Conservation (phyloP, 1,140 invertebrate genomes). For the Conopomorpha cramerella region DNA sequence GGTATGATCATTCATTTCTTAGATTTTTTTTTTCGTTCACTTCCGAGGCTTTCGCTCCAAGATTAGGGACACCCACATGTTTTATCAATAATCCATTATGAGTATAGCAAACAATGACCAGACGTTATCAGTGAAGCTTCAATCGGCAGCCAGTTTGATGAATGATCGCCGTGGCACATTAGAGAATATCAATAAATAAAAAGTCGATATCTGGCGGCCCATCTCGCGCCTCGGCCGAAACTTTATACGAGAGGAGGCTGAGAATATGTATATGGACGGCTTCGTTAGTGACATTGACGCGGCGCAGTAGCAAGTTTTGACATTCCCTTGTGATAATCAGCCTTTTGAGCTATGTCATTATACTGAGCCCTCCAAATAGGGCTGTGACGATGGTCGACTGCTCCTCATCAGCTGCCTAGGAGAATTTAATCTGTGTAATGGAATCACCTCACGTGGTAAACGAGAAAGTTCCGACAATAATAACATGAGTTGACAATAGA, state of each 20-base stretch:
- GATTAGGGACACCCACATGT: conserved; percentile 54
- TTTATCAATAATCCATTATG: conserved; percentile 60
- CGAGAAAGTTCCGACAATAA: too few species aligned
- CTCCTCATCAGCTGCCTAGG: too few species aligned
- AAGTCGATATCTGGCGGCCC: conserved; percentile 36
- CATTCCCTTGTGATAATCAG: too few species aligned
- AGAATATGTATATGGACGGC: too few species aligned
- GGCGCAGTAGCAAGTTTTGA: too few species aligned
- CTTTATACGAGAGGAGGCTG: conserved; percentile 25
- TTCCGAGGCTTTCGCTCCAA: conserved; percentile 30
- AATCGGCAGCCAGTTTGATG: conserved; percentile 36
- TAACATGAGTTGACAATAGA: too few species aligned
- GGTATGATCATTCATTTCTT: conserved; percentile 29
- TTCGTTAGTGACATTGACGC: too few species aligned
- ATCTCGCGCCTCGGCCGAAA: conserved; percentile 22
- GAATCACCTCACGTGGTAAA: too few species aligned
- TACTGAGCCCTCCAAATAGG: too few species aligned
- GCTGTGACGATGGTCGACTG: too few species aligned
- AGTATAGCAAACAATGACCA: conserved; percentile 46
- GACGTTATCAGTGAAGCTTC: conserved; percentile 29
- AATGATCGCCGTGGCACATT: conserved; percentile 34
- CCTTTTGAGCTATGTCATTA: too few species aligned
- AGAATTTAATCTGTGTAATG: too few species aligned
- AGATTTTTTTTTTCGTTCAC: conserved; percentile 31
- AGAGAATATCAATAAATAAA: conserved; percentile 58